Evolutionary conservation across 1,140 invertebrate species (phyloP).

Genomic region (Polyergus mexicanus): DNA sequence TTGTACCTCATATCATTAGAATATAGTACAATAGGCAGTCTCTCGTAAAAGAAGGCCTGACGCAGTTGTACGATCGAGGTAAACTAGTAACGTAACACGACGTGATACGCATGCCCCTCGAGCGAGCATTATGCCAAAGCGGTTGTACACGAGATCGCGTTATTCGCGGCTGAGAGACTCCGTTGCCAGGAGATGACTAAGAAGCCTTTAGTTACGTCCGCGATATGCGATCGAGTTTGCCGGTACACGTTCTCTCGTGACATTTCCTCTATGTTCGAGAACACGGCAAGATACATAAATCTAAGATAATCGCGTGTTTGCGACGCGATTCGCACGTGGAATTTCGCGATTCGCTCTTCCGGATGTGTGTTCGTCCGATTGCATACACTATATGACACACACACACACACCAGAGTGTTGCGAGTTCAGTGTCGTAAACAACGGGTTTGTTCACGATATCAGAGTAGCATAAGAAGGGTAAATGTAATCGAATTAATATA

Average conservation of each 20-base stretch:
- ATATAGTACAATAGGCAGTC: not conserved
- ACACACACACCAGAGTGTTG: not conserved
- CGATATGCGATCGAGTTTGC: conserved; percentile 33
- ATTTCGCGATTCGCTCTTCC: conserved; percentile 1
- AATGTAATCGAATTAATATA: conserved; percentile 41
- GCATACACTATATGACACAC: not conserved
- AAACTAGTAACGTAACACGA: conserved; percentile 21
- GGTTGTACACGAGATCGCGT: conserved; percentile 26
- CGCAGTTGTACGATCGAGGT: not conserved
- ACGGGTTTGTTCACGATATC: conserved; percentile 26
- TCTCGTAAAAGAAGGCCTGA: conserved; percentile 2
- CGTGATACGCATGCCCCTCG: conserved; percentile 9
- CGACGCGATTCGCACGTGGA: not conserved
- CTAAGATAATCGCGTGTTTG: conserved; percentile 48
- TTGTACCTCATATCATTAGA: not conserved
- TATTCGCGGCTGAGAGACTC: conserved; percentile 67
- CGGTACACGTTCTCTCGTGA: conserved; percentile 35
- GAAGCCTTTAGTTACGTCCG: conserved; percentile 50
- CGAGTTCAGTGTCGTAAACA: conserved; percentile 1
- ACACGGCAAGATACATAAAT: conserved; percentile 49
- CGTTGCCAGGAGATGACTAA: conserved; percentile 65
- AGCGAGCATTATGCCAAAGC: conserved; percentile 36
- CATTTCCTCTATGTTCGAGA: not conserved
- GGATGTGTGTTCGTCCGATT: not conserved
- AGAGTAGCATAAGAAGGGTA: conserved; percentile 12